Evolutionary conservation across 2,797 vertebrate genomes (phyloP).

Genomic region (Cynopterus sphinx): DNA sequence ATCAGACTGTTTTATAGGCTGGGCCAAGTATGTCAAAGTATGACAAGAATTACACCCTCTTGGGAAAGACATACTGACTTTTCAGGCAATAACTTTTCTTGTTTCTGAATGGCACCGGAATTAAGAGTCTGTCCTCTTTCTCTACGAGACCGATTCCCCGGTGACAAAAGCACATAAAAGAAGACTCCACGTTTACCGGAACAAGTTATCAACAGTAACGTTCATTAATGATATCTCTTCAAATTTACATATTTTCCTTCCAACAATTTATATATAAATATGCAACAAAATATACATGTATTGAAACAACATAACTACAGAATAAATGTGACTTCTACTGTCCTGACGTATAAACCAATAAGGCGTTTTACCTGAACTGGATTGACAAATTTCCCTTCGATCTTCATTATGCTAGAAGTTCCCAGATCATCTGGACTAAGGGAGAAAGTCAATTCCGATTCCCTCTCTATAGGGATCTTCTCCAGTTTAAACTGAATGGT

Average conservation of each 20-base stretch:
- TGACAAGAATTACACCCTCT: background rate
- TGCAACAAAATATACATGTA: background rate
- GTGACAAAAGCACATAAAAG: background rate
- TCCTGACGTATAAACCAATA: background rate
- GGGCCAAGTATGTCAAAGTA: background rate
- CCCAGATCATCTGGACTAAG: constrained; percentile 88
- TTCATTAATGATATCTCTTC: background rate
- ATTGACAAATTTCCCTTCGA: constrained; percentile 96
- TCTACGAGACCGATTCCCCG: background rate
- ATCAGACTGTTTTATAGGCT: background rate
- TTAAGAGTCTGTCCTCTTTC: background rate
- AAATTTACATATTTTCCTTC: background rate
- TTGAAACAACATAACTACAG: background rate
- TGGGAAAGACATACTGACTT: constrained; percentile 21
- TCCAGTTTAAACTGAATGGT: constrained; percentile 96
- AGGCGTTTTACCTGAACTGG: constrained; percentile 91
- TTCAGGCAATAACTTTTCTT: background rate
- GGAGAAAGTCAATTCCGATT: constrained; percentile 87
- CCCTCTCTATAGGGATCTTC: constrained; percentile 90
- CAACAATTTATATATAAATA: constrained; percentile 35
- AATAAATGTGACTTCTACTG: background rate
- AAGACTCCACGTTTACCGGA: background rate
- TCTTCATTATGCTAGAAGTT: constrained; percentile 90
- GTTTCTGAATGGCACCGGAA: background rate
- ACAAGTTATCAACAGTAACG: background rate